Percentiles rank a stretch among this genome's conserved stretches.
These are phyloP conservation scores for Oreochromis tanganicae DNA, from an alignment of 2,113 vertebrate genomes.

Conservation along the genomic window DNA sequence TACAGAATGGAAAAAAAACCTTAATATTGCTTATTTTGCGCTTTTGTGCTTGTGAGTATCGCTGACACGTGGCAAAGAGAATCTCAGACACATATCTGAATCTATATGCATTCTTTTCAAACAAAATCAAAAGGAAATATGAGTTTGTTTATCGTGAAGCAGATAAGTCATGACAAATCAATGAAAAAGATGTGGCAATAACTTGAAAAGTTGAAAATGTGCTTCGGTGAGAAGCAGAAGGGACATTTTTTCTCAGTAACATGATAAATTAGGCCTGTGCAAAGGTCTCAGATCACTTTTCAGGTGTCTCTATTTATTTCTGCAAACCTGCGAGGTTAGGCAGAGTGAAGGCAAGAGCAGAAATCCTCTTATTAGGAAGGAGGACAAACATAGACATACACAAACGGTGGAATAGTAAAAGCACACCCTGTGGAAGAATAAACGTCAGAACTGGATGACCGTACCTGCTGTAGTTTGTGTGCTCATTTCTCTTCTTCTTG, in stretches of 20 bases:
- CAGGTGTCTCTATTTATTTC: not conserved
- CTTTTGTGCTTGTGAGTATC: not conserved
- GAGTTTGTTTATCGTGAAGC: not conserved
- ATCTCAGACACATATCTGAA: not conserved
- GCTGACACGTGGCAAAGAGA: not conserved
- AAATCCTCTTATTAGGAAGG: not conserved
- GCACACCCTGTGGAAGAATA: not conserved
- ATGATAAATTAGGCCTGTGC: not conserved
- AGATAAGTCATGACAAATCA: not conserved
- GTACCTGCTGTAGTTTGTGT: not conserved
- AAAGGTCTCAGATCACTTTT: not conserved
- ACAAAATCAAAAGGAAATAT: not conserved
- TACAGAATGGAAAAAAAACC: not conserved
- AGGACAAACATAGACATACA: not conserved
- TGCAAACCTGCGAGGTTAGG: not conserved
- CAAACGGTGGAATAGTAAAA: not conserved
- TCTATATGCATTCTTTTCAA: not conserved
- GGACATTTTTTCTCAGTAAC: not conserved
- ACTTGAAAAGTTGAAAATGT: not conserved
- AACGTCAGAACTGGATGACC: fast-evolving
- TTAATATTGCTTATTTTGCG: not conserved
- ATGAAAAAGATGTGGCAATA: not conserved
- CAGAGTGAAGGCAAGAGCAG: not conserved
- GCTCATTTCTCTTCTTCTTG: not conserved
- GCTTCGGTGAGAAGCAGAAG: not conserved